Evolutionary conservation across 2,797 vertebrate species (phyloP).

Genomic region (Melanotaenia boesemani): DNA sequence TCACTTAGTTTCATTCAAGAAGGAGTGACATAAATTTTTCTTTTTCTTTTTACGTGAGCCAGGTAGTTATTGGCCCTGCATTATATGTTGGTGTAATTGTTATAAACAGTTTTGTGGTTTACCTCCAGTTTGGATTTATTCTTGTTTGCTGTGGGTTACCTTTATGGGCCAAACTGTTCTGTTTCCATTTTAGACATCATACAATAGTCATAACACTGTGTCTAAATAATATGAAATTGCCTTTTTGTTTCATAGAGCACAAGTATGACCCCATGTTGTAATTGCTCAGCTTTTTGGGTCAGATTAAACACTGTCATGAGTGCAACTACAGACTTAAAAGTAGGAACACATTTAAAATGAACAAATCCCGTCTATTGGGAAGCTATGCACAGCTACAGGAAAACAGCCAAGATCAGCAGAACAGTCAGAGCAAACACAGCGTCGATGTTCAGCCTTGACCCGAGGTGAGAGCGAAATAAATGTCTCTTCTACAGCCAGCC

Average conservation of each 20-base stretch:
- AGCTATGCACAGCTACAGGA: constrained; percentile 32
- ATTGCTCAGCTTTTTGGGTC: not conserved
- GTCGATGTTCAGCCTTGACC: constrained; percentile 63
- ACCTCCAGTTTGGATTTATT: constrained; percentile 17
- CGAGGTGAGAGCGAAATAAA: constrained; percentile 57
- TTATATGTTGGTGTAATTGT: constrained; percentile 29
- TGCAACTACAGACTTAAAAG: constrained; percentile 4
- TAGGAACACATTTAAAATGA: constrained; percentile 23
- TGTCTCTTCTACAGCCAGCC: constrained; percentile 56
- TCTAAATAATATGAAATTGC: no score
- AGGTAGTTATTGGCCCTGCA: constrained; percentile 1
- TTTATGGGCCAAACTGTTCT: constrained; percentile 11
- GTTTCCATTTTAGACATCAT: constrained; percentile 11
- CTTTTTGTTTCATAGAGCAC: constrained; percentile 34
- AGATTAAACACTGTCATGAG: not conserved
- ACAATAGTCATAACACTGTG: constrained; percentile 57
- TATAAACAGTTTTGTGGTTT: constrained; percentile 19
- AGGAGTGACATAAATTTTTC: not conserved
- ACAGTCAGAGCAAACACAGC: constrained; percentile 54
- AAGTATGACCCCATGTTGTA: not conserved
- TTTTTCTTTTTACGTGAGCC: not conserved
- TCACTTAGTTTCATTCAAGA: constrained; percentile 7
- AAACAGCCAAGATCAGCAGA: constrained; percentile 55
- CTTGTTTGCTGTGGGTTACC: constrained; percentile 25
- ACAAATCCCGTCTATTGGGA: not conserved